Base-by-base conservation (phyloP, 2,113 vertebrate genomes). In the Glaucidium brasilianum region DNA sequence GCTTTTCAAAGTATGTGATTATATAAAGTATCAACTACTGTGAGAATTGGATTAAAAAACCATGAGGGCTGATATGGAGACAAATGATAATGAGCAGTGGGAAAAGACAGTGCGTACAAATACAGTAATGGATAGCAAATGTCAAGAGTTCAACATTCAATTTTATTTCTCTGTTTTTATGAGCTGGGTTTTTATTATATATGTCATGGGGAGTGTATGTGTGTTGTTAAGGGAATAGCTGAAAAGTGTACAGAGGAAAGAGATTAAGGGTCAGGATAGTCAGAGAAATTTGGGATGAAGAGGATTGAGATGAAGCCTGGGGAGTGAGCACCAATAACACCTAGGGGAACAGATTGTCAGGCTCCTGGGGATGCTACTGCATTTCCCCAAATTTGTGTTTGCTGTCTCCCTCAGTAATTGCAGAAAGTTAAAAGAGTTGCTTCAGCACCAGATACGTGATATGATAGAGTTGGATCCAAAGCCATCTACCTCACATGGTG, bases 71-170 rank as follows among this genome's bases (percentile, higher is more conserved):
- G 71, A 90, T 85, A 87, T 10, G 84, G 94, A 96, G 93, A 95
- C 94, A 90, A 89, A 94, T 95, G 92, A 88, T 97, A 97, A 97
- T 91, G 74, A 96, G 85, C 94, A 90, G 74, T 53, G 80, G 92
- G 94, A 85, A 60, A 73, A 90, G 89, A 27, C 87, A 74, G 86
- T 69, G 58, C 20, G 1, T 63, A 35, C 94, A 96, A 96, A 96
- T 85, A 90, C 85, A 30, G 88, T 96, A 97, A 97, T 96, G 92
- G 96, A 66, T 93, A 86, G 96, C 78, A 88, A 85, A 93, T 96
- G 96, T 94, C 96, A 96, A 19, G 85, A 90, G 94, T 94, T 96
- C 96, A 93, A 41, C 75, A 39, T 58, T 82, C 74, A 92, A 74
- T 96, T 95, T 95, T 83, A 88, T 96, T 96, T 83, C 93, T 69